These are phyloP conservation scores for Orgyia antiqua DNA, from an alignment of 2,888 invertebrate species.

Conservation along the genomic window DNA sequence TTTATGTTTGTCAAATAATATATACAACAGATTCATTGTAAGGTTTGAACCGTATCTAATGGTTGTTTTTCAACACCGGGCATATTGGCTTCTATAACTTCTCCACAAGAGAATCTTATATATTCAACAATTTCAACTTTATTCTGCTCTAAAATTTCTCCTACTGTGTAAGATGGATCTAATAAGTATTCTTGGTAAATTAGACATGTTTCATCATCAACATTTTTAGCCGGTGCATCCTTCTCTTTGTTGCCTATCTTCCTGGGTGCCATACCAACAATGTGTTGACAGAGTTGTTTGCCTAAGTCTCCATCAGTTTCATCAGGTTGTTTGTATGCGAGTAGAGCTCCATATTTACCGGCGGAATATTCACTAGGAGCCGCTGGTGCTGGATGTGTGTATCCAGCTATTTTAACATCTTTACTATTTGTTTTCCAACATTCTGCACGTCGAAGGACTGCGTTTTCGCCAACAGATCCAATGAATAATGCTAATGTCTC, in stretches of 20 bases:
- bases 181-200: constrained; percentile 92
- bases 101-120: constrained; percentile 92
- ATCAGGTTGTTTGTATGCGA: constrained; percentile 81
- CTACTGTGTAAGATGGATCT: constrained; percentile 86
- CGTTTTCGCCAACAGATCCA: constrained; percentile 94
- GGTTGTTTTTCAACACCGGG: constrained; percentile 71
- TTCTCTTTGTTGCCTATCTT: constrained; percentile 82
- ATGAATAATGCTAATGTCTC: constrained; percentile 92
- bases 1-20: constrained; percentile 1
- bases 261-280: constrained; percentile 91
- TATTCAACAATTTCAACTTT: constrained; percentile 86
- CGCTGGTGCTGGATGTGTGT: constrained; percentile 87
- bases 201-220: constrained; percentile 88
- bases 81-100: constrained; percentile 61
- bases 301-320: constrained; percentile 75
- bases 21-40: constrained; percentile 65
- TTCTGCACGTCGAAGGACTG: constrained; percentile 86
- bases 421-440: constrained; percentile 80
- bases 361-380: constrained; percentile 70
- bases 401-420: constrained; percentile 80
- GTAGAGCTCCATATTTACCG: constrained; percentile 92
- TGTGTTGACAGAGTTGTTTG: constrained; percentile 92
- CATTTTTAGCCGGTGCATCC: constrained; percentile 80
- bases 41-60: constrained; percentile 79
- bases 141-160: constrained; percentile 83